A percentile compares a stretch with the other conserved stretches of the same genome.
Evolutionary conservation across 1,140 invertebrate species (phyloP).

Genomic region (Drosophila ogumai): DNA sequence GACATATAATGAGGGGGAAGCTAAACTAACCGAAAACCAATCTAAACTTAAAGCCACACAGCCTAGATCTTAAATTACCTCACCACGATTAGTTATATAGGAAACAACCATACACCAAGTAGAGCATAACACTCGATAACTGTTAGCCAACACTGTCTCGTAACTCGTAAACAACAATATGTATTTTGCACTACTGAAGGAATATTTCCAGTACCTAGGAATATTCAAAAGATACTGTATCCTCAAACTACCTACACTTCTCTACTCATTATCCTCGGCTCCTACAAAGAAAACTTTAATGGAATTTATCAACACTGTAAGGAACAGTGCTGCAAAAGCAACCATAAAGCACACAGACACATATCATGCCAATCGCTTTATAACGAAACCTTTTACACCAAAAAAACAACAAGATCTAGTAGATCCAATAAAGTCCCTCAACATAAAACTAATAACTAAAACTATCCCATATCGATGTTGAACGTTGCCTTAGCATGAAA

Average conservation of each 20-base stretch:
- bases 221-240: constrained; percentile 13
- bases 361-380: constrained; percentile 52
- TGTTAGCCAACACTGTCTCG: constrained; percentile 24
- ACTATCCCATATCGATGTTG: constrained; percentile 83
- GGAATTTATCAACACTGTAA: not conserved
- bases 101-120: constrained; percentile 16
- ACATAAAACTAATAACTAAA: constrained; percentile 37
- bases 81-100: constrained; percentile 27
- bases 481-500: constrained; percentile 84
- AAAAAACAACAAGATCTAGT: constrained; percentile 8
- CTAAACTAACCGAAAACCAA: constrained; percentile 28
- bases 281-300: not conserved
- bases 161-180: constrained; percentile 4
- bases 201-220: constrained; percentile 13
- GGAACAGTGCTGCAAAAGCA: not conserved
- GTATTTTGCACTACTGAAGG: constrained; percentile 13
- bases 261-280: not conserved
- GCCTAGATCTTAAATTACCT: constrained; percentile 48
- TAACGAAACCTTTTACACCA: constrained; percentile 45
- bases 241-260: not conserved
- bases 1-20: constrained; percentile 16
- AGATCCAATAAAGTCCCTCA: constrained; percentile 16
- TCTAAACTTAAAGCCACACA: constrained; percentile 31
- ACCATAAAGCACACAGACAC: constrained; percentile 26
- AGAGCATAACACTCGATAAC: constrained; percentile 26